Percentiles rank a stretch among this genome's conserved stretches.
Evolutionary conservation across 2,888 invertebrate genomes (phyloP).

Genomic region (Ichneumon xanthorius): DNA sequence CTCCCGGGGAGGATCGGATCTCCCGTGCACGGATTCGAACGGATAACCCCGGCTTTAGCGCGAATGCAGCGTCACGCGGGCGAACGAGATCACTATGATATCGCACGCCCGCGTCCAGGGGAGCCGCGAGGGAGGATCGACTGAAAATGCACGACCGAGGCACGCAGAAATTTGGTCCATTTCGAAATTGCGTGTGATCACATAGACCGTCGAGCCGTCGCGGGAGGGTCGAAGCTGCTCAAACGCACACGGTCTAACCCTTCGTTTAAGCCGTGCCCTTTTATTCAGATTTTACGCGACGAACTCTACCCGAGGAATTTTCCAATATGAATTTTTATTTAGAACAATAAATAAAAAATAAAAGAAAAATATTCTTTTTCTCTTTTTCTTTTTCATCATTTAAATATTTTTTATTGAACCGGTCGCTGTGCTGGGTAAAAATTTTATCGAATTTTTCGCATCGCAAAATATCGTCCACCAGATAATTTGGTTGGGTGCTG

Average conservation of each 20-base stretch:
- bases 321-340: constrained; percentile 29
- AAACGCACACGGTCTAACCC: neutral
- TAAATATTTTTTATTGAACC: neutral
- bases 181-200: constrained; percentile 56
- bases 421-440: neutral
- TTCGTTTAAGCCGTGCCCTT: constrained; percentile 26
- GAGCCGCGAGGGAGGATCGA: neutral
- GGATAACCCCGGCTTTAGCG: neutral
- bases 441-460: no score
- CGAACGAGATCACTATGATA: constrained; percentile 53
- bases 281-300: constrained; percentile 27
- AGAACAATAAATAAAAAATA: neutral
- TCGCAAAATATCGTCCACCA: neutral
- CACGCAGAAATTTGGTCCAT: constrained; percentile 52
- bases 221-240: neutral
- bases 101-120: neutral
- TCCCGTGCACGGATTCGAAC: neutral
- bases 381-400: neutral
- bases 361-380: neutral
- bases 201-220: neutral
- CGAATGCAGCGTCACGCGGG: constrained; percentile 4
- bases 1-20: neutral
- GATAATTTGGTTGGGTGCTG: neutral
- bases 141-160: constrained; percentile 28
- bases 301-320: neutral